Evolutionary conservation across 2,888 invertebrate species (phyloP).

Genomic region (Therioaphis trifolii): DNA sequence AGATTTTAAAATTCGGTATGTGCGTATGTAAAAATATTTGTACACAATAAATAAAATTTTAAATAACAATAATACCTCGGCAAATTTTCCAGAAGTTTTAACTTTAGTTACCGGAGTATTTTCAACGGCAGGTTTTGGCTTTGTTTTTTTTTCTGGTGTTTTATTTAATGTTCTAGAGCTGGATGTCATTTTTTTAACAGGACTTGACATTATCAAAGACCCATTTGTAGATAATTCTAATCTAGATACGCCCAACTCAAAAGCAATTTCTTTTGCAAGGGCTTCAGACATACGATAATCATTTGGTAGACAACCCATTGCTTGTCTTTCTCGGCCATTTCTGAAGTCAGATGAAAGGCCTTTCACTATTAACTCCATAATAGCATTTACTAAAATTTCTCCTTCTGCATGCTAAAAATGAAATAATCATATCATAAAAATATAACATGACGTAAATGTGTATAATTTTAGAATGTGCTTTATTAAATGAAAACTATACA

Average conservation of each 20-base stretch:
- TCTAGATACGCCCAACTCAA: slow-evolving; percentile 40
- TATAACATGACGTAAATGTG: background rate
- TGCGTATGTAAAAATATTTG: background rate
- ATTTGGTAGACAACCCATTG: slow-evolving; percentile 59
- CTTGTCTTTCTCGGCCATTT: slow-evolving; percentile 59
- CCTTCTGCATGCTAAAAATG: slow-evolving; percentile 52
- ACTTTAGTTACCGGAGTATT: slow-evolving; percentile 8
- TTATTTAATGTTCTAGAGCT: slow-evolving; percentile 45
- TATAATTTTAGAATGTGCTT: too few relatives aligned
- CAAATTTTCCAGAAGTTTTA: slow-evolving; percentile 53
- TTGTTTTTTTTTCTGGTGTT: slow-evolving; percentile 38
- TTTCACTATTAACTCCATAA: slow-evolving; percentile 57
- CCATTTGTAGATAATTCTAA: slow-evolving; percentile 45
- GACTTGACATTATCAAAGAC: slow-evolving; percentile 38
- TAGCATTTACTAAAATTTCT: slow-evolving; percentile 52
- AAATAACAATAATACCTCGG: slow-evolving; percentile 11
- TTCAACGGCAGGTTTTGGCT: slow-evolving; percentile 42
- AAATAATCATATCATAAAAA: too few relatives aligned
- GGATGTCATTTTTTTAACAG: slow-evolving; percentile 31
- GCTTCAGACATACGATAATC: slow-evolving; percentile 56
- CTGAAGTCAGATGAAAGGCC: slow-evolving; percentile 48
- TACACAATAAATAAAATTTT: background rate
- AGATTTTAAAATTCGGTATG: too few relatives aligned
- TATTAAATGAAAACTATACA: too few relatives aligned
- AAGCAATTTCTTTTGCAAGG: slow-evolving; percentile 40